Conservation (phyloP, 2,113 vertebrate genomes). For the Heteronetta atricapilla region DNA sequence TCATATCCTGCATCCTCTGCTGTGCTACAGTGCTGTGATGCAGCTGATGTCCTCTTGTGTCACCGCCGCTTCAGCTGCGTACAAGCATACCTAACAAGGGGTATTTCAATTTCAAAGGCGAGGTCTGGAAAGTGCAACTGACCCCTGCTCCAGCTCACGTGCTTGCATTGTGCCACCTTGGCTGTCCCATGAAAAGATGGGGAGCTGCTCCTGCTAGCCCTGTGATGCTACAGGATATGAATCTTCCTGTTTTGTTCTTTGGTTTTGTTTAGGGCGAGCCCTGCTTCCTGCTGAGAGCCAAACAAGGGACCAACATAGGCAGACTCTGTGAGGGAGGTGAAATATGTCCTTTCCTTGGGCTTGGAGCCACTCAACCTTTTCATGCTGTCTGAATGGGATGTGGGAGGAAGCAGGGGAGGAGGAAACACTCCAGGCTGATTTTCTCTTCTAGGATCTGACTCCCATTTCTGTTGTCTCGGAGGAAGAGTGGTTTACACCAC, state of each 20-base stretch:
- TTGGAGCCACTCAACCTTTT: background rate
- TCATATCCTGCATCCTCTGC: background rate
- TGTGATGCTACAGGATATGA: slow-evolving; percentile 28
- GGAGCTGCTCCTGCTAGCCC: background rate
- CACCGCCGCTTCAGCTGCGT: background rate
- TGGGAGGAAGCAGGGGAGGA: background rate
- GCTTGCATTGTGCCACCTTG: background rate
- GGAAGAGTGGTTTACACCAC: background rate
- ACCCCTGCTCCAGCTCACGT: background rate
- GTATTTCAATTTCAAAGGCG: background rate
- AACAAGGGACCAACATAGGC: background rate
- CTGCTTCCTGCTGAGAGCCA: slow-evolving; percentile 28
- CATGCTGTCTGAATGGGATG: slow-evolving; percentile 6
- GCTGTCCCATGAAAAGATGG: background rate
- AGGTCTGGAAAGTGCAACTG: background rate
- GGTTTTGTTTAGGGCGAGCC: slow-evolving; percentile 1
- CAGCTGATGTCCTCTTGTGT: background rate
- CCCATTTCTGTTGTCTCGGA: background rate
- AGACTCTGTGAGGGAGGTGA: background rate
- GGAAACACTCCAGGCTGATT: slow-evolving; percentile 9
- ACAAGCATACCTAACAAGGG: background rate
- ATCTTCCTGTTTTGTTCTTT: slow-evolving; percentile 59
- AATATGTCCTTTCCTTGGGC: background rate
- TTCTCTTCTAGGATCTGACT: slow-evolving; percentile 2
- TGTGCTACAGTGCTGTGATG: background rate